Evolutionary conservation across 2,113 vertebrate genomes (phyloP).

Genomic region (Grallaria varia): DNA sequence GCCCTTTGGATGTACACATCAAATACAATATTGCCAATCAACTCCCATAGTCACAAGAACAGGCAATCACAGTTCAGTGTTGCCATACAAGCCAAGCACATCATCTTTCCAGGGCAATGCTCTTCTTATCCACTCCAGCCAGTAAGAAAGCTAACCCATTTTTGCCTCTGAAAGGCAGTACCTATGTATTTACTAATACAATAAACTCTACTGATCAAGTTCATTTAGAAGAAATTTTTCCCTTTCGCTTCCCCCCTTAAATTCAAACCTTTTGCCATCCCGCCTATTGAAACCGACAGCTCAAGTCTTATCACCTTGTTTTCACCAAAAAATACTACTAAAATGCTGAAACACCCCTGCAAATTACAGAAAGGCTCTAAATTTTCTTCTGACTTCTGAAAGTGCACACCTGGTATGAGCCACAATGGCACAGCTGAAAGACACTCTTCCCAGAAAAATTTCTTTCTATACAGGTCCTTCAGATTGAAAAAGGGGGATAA

Average conservation of each 20-base stretch:
- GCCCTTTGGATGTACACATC: neutral
- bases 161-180: neutral
- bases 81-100: neutral
- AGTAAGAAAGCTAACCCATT: neutral
- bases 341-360: neutral
- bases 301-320: neutral
- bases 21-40: neutral
- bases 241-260: neutral
- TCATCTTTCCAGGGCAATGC: neutral
- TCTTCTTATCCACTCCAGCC: neutral
- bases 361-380: neutral
- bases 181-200: neutral
- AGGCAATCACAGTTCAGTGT: fast-evolving
- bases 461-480: neutral
- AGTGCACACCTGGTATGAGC: fast-evolving
- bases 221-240: neutral
- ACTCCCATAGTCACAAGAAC: neutral
- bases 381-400: neutral
- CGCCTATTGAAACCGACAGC: neutral
- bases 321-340: neutral
- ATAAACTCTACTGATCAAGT: neutral
- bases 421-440: fast-evolving
- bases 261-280: neutral
- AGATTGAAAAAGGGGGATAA: neutral
- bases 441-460: neutral